Evolutionary conservation across 2,888 invertebrate genomes (phyloP).

Genomic region (Calliopum simillimum): DNA sequence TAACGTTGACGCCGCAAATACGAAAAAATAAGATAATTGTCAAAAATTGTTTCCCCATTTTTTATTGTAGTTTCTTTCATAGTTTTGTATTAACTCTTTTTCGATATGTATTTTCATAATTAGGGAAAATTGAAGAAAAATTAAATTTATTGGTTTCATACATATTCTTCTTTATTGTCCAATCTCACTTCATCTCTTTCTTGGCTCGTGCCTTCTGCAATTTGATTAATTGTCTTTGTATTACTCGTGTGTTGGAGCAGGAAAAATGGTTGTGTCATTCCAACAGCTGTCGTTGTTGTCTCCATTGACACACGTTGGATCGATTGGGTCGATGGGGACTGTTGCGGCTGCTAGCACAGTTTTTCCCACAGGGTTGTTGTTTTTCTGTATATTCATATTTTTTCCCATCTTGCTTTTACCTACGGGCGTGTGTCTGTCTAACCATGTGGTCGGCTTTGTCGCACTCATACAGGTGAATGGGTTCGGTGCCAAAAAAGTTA

Average conservation of each 20-base stretch:
- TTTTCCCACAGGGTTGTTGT: background rate
- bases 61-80: no score
- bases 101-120: no score
- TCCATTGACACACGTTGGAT: constrained; percentile 11
- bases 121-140: no score
- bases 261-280: constrained; percentile 16
- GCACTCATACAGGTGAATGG: constrained; percentile 50
- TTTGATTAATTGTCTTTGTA: background rate
- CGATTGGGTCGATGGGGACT: background rate
- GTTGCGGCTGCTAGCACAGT: background rate
- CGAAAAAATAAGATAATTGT: no score
- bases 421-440: constrained; percentile 47
- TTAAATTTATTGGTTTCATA: no score
- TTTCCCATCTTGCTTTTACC: constrained; percentile 59
- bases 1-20: no score
- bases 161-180: no score
- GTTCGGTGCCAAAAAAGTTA: background rate
- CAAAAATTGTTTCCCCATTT: no score
- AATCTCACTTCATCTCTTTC: background rate
- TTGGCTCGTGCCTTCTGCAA: background rate
- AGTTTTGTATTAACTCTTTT: no score
- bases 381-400: constrained; percentile 59
- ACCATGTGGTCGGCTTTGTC: constrained; percentile 54
- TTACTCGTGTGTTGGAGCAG: constrained; percentile 22
- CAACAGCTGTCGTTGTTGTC: constrained; percentile 22